phyloP scores from a whole-genome alignment of 2,888 invertebrate species.

The Microctonus brassicae region DNA sequence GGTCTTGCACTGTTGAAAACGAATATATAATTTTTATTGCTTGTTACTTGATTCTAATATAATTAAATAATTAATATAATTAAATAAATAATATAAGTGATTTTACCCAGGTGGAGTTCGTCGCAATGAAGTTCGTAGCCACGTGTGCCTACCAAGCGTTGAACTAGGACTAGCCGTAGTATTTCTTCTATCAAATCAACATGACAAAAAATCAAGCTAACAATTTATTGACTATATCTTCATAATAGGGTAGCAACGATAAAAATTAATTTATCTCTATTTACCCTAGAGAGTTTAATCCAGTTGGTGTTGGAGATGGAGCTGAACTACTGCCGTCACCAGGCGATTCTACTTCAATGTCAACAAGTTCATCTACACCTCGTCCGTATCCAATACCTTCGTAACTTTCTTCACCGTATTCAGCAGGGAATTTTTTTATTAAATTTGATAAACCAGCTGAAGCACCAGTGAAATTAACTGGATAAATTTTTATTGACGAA shows the following conservation, averaged over 20 bases:
- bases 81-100: conserved; percentile 1
- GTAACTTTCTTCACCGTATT: conserved; percentile 63
- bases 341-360: conserved; percentile 54
- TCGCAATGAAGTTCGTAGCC: conserved; percentile 87
- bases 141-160: conserved; percentile 82
- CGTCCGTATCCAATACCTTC: conserved; percentile 63
- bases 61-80: background rate
- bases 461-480: conserved; percentile 21
- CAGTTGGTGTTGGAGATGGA: conserved; percentile 60
- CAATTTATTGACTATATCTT: background rate
- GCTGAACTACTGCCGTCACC: conserved; percentile 61
- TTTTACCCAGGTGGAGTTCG: conserved; percentile 84
- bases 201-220: background rate
- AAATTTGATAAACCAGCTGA: conserved; percentile 9
- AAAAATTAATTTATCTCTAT: conserved; percentile 29
- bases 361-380: conserved; percentile 8
- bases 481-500: conserved; percentile 13
- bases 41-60: conserved; percentile 5
- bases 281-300: conserved; percentile 36
- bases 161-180: conserved; percentile 73
- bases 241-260: background rate
- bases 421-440: conserved; percentile 4
- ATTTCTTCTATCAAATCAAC: conserved; percentile 64
- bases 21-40: conserved; percentile 34
- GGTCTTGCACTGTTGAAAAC: conserved; percentile 83